Evolutionary conservation across 2,797 vertebrate species (phyloP), one percentile per base, ranked within the genome.

Genomic region (Platyrinchus mystaceus): DNA sequence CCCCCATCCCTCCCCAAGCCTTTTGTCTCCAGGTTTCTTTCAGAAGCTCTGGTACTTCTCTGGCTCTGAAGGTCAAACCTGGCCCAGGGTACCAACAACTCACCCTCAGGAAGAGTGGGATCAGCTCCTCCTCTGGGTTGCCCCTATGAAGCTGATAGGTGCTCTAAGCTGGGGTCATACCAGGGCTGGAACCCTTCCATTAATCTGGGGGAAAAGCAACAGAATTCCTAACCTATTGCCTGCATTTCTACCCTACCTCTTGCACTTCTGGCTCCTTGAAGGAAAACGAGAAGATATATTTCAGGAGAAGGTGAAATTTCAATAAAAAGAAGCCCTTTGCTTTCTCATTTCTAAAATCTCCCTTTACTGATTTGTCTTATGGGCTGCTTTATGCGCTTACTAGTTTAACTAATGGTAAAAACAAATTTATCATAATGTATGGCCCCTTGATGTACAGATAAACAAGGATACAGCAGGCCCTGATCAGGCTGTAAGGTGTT

Each of bases 21-120:
- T 49, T 47, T 64, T 77, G 27, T 27, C 75, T 70, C 14, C 1
- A 3, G 24, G 39, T 44, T 88, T 53, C n/a, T 78, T 70, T 79
- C 49, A 56, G 67, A 66, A 83, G 43, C 23, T n/a, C 20, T 75
- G 24, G 15, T 0, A 0, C 14, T 82, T 20, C 32, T 26, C 27
- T 46, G 74, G n/a, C 16, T 75, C 50, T 66, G 74, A 41, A 26
- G 41, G 23, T 47, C 44, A 41, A 43, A 23, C 14, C n/a, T 59
- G 77, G 26, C 53, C 43, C 49, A 21, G 4, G n/a, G 60, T 46
- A 53, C 4, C 0, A 0, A 18, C 15, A 20, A 3, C 11, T 83
- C 34, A 49, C 32, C 16, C 32, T 10, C 6, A 27, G 12, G 27
- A 63, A 27, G 6, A 46, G 53, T 37, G 44, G 64, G 19, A 47